Base-by-base conservation (phyloP, 2,888 invertebrate genomes). In the Sinelater perroti region DNA sequence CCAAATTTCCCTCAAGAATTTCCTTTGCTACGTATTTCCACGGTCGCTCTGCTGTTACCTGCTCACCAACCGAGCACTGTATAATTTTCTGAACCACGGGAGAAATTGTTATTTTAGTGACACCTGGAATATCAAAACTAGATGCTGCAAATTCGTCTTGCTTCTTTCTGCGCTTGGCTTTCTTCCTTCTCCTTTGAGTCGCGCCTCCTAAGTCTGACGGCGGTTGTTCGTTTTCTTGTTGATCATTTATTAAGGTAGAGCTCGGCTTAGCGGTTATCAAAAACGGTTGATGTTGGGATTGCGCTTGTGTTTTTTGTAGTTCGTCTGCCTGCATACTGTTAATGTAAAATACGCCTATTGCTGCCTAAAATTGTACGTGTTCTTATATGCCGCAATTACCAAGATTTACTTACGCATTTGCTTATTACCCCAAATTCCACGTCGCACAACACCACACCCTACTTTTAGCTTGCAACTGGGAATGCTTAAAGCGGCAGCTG, bases 11-110 rank as follows among this genome's bases (percentile, higher is more conserved):
- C 45, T 84, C 79, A 1, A 91, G 77, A 30, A 82, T 77, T 20
- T 83, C 81, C 72, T 85, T 90, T 16, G 78, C 78, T 0, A 90
- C 78, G 57, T 79, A 80, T 59, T 86, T 86, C 90, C 90, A 91
- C 0, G 91, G 90, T 68, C 83, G 85, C 72, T 91, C 90, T 13
- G 85, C 83, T 0, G 85, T 89, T 0, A 91, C 83, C 70, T 90
- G 82, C 24, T 83, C 79, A 0, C 89, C 91, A 31, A 90, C 83
- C 1, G 85, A 81, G 64, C 87, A 80, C 58, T 87, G 86, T 8
- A 90, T 74, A 45, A 82, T 81, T 61, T 82, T 78, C 69, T 88
- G 88, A 8, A 85, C 85, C 61, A 84, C 76, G 64, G 83, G 82
- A 1, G 82, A 80, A 18, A 88, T 60, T 8, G 78, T 66, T 6